These are phyloP conservation scores for Propithecus perrieri DNA, from an alignment of 2,797 vertebrate species.

Conservation along the genomic window DNA sequence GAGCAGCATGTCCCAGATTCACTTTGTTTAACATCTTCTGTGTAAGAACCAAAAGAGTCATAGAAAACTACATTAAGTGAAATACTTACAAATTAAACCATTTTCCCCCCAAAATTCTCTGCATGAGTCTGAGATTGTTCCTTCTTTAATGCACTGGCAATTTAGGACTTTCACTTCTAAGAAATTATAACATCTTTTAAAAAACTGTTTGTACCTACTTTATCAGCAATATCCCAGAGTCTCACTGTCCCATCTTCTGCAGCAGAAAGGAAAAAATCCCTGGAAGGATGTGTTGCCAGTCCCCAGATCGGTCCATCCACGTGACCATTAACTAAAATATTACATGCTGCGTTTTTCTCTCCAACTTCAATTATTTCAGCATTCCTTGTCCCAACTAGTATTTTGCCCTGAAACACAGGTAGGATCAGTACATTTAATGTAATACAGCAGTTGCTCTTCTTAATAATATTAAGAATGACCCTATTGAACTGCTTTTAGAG, in stretches of 20 bases:
- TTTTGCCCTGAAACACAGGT: conserved; percentile 91
- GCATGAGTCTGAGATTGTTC: background rate
- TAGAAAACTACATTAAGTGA: conserved; percentile 51
- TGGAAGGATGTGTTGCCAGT: conserved; percentile 93
- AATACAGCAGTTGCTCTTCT: background rate
- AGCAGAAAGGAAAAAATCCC: conserved; percentile 96
- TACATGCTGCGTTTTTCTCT: conserved; percentile 97
- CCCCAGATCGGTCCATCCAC: conserved; percentile 98
- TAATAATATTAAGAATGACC: background rate
- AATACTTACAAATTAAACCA: conserved; percentile 1
- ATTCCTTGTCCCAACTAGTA: conserved; percentile 96
- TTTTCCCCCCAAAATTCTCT: background rate
- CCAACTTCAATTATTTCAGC: conserved; percentile 98
- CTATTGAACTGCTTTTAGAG: background rate
- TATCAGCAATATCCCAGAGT: conserved; percentile 97
- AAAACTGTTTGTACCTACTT: conserved; percentile 85
- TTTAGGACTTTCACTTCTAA: background rate
- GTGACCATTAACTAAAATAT: conserved; percentile 95
- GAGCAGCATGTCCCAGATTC: conserved; percentile 94
- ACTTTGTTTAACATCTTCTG: conserved; percentile 99
- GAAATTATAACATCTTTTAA: background rate
- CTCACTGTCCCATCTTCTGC: conserved; percentile 97
- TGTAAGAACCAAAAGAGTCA: conserved; percentile 70
- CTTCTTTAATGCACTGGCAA: background rate
- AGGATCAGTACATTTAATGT: conserved; percentile 5